Evolutionary conservation across 2,888 invertebrate genomes (phyloP), one percentile per base, ranked within the genome.

Genomic region (Catocala sponsa): DNA sequence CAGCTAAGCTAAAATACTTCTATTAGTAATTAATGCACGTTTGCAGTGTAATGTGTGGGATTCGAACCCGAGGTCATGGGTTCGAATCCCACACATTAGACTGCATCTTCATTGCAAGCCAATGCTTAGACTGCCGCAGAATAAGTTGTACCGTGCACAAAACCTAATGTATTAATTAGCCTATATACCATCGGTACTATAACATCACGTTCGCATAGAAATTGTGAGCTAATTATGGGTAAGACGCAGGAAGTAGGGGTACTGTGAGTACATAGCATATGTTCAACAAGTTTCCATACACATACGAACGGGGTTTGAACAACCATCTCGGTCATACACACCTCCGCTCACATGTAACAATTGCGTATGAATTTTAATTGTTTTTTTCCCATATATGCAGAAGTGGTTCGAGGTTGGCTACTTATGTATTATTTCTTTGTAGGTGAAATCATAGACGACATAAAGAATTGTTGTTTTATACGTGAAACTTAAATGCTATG

Each of bases 131-230:
- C 4, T 25, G 4, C 4, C 25, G 25, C 25, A 25, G 25, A 25
- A 25, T 25, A 4, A 25, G 1, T 25, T 2, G 25, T 25, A 2
- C 25, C 4, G 4, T 25, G 25, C 25, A 25, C 25, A 46, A 47
- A 47, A 25, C 6, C 25, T 15, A 47, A 9, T 25, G 46, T 6
- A 13, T 6, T 15, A 10, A 12, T 5, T 9, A 46, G n/a, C 46
- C 12, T 13, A 6, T 13, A 7, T 33, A 4, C 55, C 53, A 58
- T 50, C 15, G 47, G 48, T 59, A 51, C 56, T 60, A 7, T 63
- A 70, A 60, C 60, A 43, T 25, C 56, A 70, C 56, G 56, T 59
- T 54, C 48, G 44, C 47, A 59, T 59, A 64, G 57, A 68, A 64
- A 71, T 70, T 62, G 55, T 59, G 38, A 62, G 41, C 35, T 55